Percentiles rank a stretch among this genome's conserved stretches.
Evolutionary conservation across 2,113 vertebrate species (phyloP).

Genomic region (Camelus bactrianus): DNA sequence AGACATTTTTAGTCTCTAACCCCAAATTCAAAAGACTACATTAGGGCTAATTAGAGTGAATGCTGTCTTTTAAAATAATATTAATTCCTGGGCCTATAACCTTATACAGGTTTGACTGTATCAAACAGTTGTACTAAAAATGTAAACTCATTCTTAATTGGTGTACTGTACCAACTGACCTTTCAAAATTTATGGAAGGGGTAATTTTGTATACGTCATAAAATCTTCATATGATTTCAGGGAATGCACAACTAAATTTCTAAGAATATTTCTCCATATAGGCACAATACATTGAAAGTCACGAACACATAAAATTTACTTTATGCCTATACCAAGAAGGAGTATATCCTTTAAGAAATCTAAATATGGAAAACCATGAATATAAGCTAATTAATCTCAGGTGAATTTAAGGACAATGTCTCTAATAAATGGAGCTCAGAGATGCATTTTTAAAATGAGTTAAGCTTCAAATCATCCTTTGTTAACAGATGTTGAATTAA

Average conservation of each 20-base stretch:
- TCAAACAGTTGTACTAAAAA: not conserved
- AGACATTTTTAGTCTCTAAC: not conserved
- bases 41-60: not conserved
- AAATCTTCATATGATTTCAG: not conserved
- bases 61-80: not conserved
- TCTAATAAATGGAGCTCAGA: not conserved
- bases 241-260: not conserved
- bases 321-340: not conserved
- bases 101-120: not conserved
- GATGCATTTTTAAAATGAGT: not conserved
- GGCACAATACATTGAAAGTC: not conserved
- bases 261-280: not conserved
- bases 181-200: slow-evolving; percentile 11
- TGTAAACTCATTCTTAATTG: not conserved
- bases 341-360: not conserved
- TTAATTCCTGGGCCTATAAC: not conserved
- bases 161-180: not conserved
- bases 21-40: not conserved
- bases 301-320: not conserved
- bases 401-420: not conserved
- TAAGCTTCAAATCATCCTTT: not conserved
- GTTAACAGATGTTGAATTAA: slow-evolving; percentile 51
- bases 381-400: slow-evolving; percentile 13
- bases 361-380: not conserved
- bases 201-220: not conserved